phyloP scores from a whole-genome alignment of 2,113 vertebrate genomes.

The Mugil cephalus region DNA sequence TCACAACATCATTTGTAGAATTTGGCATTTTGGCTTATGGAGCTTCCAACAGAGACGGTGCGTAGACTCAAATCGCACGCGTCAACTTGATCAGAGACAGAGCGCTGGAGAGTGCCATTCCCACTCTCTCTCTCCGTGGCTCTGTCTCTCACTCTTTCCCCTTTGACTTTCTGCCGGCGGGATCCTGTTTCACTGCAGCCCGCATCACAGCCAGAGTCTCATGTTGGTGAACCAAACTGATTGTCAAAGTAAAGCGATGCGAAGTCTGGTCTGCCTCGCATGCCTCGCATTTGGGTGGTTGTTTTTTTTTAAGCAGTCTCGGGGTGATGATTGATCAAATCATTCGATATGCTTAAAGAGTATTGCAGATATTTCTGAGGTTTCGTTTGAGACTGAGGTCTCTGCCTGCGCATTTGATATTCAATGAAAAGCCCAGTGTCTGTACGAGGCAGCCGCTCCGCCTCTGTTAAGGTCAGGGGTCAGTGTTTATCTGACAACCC shows the following conservation, averaged over 20 bases:
- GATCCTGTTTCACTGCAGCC: conserved; percentile 76
- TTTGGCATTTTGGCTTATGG: conserved; percentile 47
- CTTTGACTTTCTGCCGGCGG: conserved; percentile 58
- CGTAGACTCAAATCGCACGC: conserved; percentile 64
- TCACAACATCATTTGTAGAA: conserved; percentile 46
- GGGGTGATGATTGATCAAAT: conserved; percentile 48
- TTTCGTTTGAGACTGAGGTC: conserved; percentile 29
- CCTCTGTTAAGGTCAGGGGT: conserved; percentile 27
- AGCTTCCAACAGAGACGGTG: conserved; percentile 57
- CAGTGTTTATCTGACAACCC: conserved; percentile 68
- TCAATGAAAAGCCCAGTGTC: conserved; percentile 9
- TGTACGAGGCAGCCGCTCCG: conserved; percentile 1
- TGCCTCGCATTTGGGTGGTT: conserved; percentile 40
- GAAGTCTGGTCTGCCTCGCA: conserved; percentile 56
- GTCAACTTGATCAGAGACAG: conserved; percentile 72
- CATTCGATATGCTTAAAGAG: conserved; percentile 26
- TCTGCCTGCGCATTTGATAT: conserved; percentile 1
- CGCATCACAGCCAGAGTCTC: conserved; percentile 66
- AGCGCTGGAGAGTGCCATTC: conserved; percentile 35
- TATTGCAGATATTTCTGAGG: conserved; percentile 6
- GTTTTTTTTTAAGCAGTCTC: conserved; percentile 19
- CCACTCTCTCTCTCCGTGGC: conserved; percentile 24
- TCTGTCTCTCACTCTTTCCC: conserved; percentile 45
- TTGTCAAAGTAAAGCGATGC: conserved; percentile 68
- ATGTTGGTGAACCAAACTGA: conserved; percentile 70